Evolutionary conservation across 1,140 invertebrate species (phyloP), one percentile per base, ranked within the genome.

Genomic region (Brachionus angularis): DNA sequence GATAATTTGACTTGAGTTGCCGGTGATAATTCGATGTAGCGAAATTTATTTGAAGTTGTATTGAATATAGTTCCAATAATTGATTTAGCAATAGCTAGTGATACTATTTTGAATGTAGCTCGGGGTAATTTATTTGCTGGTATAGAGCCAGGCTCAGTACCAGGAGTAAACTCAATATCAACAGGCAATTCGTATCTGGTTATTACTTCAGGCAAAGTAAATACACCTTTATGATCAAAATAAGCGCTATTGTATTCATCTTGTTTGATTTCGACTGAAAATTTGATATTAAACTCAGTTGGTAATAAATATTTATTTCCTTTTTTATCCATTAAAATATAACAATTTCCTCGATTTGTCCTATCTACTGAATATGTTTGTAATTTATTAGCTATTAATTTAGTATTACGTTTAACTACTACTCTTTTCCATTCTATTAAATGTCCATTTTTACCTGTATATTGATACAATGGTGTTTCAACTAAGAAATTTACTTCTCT

Each of bases 131-230:
- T 53, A 18, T 46, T n/a, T 33, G 34, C 42, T 52, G 67, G 47
- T 44, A 67, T 29, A 25, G 62, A 46, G 18, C 47, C 47, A 16
- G 62, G 62, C 14, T 67, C 62, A 14, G 31, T 14, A 16, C 47
- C 25, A 25, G 67, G 23, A n/a, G 29, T 34, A 53, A 71, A 55
- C 29, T 55, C 31, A 7, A 72, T 18, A 62, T 72, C 55, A 34
- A 72, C 16, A 25, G 71, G 71, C 18, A 72, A 39, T 23, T 72
- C 71, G 47, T 72, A 72, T 36, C 71, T 21, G 0, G 50, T 50
- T 16, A 72, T 44, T 4, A 72, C 23, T 72, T 72, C 71, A 47
- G 71, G 55, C 14, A 72, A 64, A 4, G 53, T 61, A 62, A 72
- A 72, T n/a, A 16, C 33, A 27, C 71, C 71, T 36, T 72, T 8